These are phyloP conservation scores for Charaxes varanes DNA, from an alignment of 1,140 invertebrate species.

Conservation along the genomic window DNA sequence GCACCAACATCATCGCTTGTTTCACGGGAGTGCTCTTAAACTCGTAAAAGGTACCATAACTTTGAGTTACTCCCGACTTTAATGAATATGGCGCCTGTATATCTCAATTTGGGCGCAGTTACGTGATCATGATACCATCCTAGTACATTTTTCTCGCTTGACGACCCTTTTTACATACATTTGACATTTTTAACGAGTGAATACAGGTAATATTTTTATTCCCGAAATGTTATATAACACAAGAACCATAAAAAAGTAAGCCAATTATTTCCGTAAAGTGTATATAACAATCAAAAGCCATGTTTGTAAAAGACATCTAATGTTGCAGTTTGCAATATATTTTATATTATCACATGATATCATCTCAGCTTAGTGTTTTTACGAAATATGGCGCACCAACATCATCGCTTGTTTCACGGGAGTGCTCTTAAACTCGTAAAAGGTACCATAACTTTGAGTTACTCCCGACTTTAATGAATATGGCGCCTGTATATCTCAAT, in stretches of 20 bases:
- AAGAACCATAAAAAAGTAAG: too few species aligned
- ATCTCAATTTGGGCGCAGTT: conserved; percentile 44
- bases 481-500: conserved; percentile 57
- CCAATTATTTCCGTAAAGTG: too few species aligned
- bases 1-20: conserved; percentile 24
- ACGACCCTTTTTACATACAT: too few species aligned
- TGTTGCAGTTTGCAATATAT: too few species aligned
- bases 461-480: conserved; percentile 50
- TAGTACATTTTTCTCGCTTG: too few species aligned
- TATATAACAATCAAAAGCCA: too few species aligned
- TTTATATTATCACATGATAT: conserved; percentile 11
- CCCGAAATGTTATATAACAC: background rate
- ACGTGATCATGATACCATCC: conserved; percentile 11
- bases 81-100: conserved; percentile 58
- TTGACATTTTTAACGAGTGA: too few species aligned
- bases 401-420: conserved; percentile 26
- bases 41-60: conserved; percentile 50
- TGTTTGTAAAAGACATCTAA: too few species aligned
- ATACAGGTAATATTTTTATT: conserved; percentile 1
- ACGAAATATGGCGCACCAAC: conserved; percentile 19
- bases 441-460: conserved; percentile 54
- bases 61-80: conserved; percentile 47
- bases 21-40: conserved; percentile 41
- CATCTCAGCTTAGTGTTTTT: conserved; percentile 13
- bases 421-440: conserved; percentile 50